These are phyloP conservation scores for Micronycteris hirsuta DNA, from an alignment of 2,113 vertebrate genomes.

Conservation along the genomic window DNA sequence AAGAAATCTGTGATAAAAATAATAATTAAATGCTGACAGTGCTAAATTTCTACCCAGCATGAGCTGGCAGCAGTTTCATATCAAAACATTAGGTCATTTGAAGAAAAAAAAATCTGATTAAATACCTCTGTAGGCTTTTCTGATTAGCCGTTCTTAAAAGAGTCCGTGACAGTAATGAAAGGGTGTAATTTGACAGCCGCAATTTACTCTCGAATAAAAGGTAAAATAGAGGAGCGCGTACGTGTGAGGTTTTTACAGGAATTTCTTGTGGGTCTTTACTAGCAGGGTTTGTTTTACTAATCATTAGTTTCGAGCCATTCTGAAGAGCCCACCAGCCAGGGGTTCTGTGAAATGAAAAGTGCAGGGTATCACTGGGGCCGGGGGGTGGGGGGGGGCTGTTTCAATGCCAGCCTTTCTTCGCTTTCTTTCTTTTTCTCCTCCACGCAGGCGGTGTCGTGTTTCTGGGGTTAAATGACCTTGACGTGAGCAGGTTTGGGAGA, in stretches of 20 bases:
- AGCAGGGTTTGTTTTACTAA: constrained; percentile 56
- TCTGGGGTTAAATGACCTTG: neutral
- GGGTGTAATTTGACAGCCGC: constrained; percentile 77
- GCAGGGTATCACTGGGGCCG: neutral
- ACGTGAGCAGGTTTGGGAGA: neutral
- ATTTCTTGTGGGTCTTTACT: constrained; percentile 72
- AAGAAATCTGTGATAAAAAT: constrained; percentile 84
- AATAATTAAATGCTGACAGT: constrained; percentile 87
- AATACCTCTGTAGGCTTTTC: constrained; percentile 79
- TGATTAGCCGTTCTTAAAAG: constrained; percentile 79
- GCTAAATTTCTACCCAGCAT: constrained; percentile 81
- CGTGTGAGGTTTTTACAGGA: constrained; percentile 48
- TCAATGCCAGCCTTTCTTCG: neutral
- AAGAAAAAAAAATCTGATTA: constrained; percentile 72
- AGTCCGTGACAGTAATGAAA: constrained; percentile 77
- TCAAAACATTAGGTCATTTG: constrained; percentile 83
- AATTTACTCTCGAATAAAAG: constrained; percentile 74
- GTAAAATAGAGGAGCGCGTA: constrained; percentile 64
- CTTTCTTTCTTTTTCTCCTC: neutral
- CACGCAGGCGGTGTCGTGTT: neutral
- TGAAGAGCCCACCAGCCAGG: constrained; percentile 46
- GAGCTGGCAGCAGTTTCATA: constrained; percentile 80
- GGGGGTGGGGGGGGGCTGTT: constrained; percentile 32
- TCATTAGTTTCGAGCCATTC: constrained; percentile 37
- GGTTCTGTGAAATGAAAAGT: constrained; percentile 28